A percentile compares a stretch with the other conserved stretches of the same genome.
phyloP scores from a whole-genome alignment of 1,140 invertebrate species.

The Sycophila sp. region DNA sequence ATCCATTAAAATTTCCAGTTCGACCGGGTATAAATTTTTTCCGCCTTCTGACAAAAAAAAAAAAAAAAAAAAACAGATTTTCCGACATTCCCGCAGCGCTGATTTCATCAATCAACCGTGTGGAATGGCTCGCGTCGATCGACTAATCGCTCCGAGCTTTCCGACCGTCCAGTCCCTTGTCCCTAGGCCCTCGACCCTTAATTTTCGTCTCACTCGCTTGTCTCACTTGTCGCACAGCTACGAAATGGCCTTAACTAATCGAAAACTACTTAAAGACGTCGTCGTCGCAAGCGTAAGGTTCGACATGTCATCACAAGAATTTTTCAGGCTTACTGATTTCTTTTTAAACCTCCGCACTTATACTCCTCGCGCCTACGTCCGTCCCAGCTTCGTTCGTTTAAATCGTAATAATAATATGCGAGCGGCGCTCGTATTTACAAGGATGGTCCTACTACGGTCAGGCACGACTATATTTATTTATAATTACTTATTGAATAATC shows the following conservation, averaged over 20 bases:
- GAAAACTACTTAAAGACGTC: constrained; percentile 31
- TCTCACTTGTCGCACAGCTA: constrained; percentile 16
- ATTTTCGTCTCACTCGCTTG: not conserved
- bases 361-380: not conserved
- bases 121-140: too few species aligned
- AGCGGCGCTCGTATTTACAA: constrained; percentile 35
- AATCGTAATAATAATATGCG: constrained; percentile 28
- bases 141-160: not conserved
- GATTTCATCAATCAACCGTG: too few species aligned
- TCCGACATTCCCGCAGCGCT: too few species aligned
- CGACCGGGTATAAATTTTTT: too few species aligned
- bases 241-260: constrained; percentile 36
- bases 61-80: too few species aligned
- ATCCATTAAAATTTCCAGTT: too few species aligned
- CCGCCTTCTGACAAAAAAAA: too few species aligned
- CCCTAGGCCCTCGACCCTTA: too few species aligned
- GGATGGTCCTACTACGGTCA: constrained; percentile 41
- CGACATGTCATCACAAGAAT: constrained; percentile 37
- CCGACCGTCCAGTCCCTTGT: too few species aligned
- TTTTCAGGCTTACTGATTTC: constrained; percentile 28
- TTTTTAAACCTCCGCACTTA: not conserved
- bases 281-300: constrained; percentile 26
- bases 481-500: constrained; percentile 26
- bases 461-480: constrained; percentile 41
- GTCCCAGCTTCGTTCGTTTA: not conserved